Percentiles rank a stretch among this genome's conserved stretches.
Conservation (phyloP, 2,888 invertebrate genomes). For the Allygus modestus region DNA sequence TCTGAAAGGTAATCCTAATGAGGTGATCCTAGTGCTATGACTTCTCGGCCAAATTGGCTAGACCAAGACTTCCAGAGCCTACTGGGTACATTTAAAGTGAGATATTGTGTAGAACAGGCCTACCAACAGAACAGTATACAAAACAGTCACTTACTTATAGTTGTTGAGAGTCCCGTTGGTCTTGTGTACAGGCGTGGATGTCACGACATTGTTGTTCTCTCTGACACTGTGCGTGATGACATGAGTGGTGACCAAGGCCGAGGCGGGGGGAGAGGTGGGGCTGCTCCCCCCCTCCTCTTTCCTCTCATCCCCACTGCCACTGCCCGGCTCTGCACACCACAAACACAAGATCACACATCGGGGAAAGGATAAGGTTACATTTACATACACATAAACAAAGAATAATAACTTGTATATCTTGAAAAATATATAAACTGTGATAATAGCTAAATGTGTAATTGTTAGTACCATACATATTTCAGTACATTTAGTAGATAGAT, state of each 20-base stretch:
- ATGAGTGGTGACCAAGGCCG: not conserved
- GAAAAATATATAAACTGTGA: no score
- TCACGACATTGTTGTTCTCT: constrained; percentile 62
- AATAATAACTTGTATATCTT: no score
- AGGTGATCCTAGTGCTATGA: no score
- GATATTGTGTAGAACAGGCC: no score
- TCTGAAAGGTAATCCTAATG: no score
- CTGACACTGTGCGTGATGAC: constrained; percentile 29
- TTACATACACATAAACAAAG: no score
- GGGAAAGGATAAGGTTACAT: not conserved
- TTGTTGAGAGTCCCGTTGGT: constrained; percentile 55
- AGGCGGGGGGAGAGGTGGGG: not conserved
- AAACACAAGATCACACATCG: constrained; percentile 1
- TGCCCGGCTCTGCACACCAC: constrained; percentile 38
- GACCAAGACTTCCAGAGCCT: no score
- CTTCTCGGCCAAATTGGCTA: no score
- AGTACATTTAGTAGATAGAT: no score
- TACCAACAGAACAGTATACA: not conserved
- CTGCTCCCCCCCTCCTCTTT: constrained; percentile 8
- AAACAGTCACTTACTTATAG: constrained; percentile 43
- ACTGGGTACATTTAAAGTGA: no score
- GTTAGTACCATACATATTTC: no score
- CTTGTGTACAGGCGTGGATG: constrained; percentile 55
- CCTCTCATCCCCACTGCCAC: constrained; percentile 36
- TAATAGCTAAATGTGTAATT: no score